Percentiles rank a stretch among this genome's conserved stretches.
Evolutionary conservation across 2,888 invertebrate genomes (phyloP).

Genomic region (Philaethria dido): DNA sequence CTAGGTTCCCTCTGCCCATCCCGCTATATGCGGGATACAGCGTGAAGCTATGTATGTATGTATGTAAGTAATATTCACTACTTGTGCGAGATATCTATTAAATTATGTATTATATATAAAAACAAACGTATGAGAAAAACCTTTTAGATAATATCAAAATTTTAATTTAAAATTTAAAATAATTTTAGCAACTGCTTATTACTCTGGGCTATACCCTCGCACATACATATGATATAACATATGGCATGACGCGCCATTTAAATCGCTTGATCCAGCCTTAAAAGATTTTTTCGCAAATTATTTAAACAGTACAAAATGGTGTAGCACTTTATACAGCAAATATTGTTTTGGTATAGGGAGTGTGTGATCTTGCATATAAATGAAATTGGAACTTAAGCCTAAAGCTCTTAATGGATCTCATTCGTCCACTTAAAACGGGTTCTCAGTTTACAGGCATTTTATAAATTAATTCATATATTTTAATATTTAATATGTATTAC

Average conservation of each 20-base stretch:
- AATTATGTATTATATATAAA: no score
- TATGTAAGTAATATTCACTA: no score
- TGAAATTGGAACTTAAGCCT: conserved; percentile 54
- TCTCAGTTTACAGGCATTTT: conserved; percentile 32
- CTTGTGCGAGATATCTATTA: no score
- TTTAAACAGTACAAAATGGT: conserved; percentile 24
- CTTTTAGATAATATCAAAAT: no score
- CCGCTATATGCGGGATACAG: no score
- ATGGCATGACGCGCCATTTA: background rate
- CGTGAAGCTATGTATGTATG: no score
- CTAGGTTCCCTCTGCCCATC: no score
- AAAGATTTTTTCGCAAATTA: conserved; percentile 8
- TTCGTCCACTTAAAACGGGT: conserved; percentile 51
- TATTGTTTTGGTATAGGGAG: conserved; percentile 50
- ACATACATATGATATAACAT: background rate
- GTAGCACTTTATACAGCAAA: conserved; percentile 52
- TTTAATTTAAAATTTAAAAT: conserved; percentile 1
- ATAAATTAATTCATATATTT: conserved; percentile 27
- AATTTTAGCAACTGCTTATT: background rate
- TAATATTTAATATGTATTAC: background rate
- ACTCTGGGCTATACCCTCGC: background rate
- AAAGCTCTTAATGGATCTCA: conserved; percentile 62
- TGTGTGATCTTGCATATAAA: conserved; percentile 64
- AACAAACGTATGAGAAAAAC: no score
- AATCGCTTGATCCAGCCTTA: background rate